Conservation (phyloP, 2,797 vertebrate species). For the Poecilia gillii region DNA sequence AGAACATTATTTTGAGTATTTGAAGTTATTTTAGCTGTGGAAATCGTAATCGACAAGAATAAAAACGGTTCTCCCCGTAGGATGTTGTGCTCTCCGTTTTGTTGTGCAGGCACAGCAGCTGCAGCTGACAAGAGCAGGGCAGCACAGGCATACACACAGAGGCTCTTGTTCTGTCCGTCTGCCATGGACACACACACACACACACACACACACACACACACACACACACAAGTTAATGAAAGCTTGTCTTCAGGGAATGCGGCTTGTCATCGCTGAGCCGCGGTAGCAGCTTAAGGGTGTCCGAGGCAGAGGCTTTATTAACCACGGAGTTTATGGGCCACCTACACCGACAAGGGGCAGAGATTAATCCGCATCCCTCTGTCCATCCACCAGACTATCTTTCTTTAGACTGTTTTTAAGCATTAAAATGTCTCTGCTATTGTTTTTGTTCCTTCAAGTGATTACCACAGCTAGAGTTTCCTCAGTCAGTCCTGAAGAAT, state of each 20-base stretch:
- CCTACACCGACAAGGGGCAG: conserved; percentile 56
- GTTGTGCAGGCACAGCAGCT: conserved; percentile 67
- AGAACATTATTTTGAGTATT: not conserved
- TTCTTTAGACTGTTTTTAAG: conserved; percentile 18
- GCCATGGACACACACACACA: not conserved
- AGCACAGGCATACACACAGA: conserved; percentile 15
- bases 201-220: conserved; percentile 17
- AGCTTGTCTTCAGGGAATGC: conserved; percentile 83
- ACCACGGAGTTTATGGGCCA: conserved; percentile 75
- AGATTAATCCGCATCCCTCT: conserved; percentile 68
- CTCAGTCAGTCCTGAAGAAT: not conserved
- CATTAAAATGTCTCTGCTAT: conserved; percentile 3
- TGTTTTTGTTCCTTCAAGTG: conserved; percentile 13
- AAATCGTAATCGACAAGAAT: conserved; percentile 10
- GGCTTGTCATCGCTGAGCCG: conserved; percentile 76
- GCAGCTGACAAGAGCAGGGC: conserved; percentile 53
- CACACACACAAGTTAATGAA: conserved; percentile 76
- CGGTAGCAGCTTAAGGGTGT: conserved; percentile 73
- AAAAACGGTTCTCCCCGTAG: conserved; percentile 22
- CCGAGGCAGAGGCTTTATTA: conserved; percentile 70
- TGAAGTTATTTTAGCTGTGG: too few species aligned
- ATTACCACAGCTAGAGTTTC: conserved; percentile 13
- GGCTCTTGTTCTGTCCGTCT: conserved; percentile 14
- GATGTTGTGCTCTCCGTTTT: conserved; percentile 50
- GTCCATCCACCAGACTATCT: conserved; percentile 24